phyloP scores from a whole-genome alignment of 2,888 invertebrate species.

The Latrodectus elegans region DNA sequence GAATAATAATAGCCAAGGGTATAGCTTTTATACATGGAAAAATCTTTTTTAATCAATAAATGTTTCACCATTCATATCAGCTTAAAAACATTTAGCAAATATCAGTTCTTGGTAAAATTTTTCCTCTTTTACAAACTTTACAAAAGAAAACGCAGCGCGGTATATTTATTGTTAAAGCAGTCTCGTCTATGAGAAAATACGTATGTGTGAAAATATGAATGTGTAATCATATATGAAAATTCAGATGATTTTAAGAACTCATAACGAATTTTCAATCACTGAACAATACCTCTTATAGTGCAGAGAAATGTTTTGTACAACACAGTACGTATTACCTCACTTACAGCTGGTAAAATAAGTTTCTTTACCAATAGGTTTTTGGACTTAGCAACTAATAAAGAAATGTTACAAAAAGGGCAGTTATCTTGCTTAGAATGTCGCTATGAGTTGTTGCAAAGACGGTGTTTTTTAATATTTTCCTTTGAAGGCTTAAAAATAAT shows the following conservation, averaged over 20 bases:
- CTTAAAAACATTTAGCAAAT: conserved; percentile 58
- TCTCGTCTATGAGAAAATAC: neutral
- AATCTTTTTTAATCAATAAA: conserved; percentile 34
- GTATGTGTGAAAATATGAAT: no score
- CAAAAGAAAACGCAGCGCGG: neutral
- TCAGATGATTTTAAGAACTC: conserved; percentile 25
- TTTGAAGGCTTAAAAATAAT: neutral
- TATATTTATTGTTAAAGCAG: conserved; percentile 17
- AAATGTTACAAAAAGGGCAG: conserved; percentile 4
- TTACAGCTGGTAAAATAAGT: conserved; percentile 24
- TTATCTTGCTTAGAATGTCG: neutral
- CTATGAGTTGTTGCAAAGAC: conserved; percentile 10
- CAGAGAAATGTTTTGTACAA: neutral
- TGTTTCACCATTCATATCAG: conserved; percentile 67
- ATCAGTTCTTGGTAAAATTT: conserved; percentile 59
- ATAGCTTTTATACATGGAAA: neutral
- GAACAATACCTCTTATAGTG: conserved; percentile 8
- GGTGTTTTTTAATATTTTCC: conserved; percentile 6
- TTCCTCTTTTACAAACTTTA: conserved; percentile 26
- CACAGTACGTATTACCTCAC: conserved; percentile 10
- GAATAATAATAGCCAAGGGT: conserved; percentile 40
- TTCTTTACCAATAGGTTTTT: conserved; percentile 25
- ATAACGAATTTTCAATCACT: neutral
- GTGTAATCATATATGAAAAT: conserved; percentile 3
- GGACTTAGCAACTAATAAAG: neutral